Evolutionary conservation across 2,797 vertebrate genomes (phyloP).

Genomic region (Oreortyx pictus): DNA sequence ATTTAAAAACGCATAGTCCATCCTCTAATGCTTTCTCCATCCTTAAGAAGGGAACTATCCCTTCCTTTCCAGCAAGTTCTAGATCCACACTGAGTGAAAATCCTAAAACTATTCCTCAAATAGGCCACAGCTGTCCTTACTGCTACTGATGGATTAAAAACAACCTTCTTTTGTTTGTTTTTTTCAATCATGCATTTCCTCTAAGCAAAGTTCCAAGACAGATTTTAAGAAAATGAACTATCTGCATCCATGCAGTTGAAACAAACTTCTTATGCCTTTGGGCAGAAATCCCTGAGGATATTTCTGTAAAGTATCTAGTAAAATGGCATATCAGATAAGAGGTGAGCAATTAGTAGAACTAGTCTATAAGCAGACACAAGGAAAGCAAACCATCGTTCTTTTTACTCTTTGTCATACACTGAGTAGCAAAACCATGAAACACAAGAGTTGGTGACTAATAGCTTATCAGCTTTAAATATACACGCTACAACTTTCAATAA

Average conservation of each 20-base stretch:
- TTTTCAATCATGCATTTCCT: background rate
- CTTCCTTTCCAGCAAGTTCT: background rate
- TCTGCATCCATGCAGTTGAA: background rate
- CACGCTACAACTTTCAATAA: background rate
- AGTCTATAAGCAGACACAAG: background rate
- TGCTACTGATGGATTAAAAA: background rate
- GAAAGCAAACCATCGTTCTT: background rate
- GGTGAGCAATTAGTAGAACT: background rate
- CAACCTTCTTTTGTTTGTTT: background rate
- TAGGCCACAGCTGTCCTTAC: background rate
- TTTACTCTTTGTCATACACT: background rate
- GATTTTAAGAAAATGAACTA: background rate
- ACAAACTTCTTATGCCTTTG: background rate
- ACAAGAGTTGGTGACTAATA: background rate
- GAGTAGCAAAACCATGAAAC: conserved; percentile 22
- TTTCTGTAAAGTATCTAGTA: background rate
- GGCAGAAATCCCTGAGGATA: background rate
- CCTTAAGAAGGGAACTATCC: background rate
- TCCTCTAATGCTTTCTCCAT: background rate
- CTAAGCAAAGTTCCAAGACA: background rate
- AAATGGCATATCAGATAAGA: background rate
- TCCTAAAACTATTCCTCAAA: background rate
- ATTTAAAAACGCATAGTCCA: background rate
- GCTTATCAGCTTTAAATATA: background rate
- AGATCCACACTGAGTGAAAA: background rate